Percentiles rank a stretch among this genome's conserved stretches.
phyloP scores from a whole-genome alignment of 2,888 invertebrate species.

The Scaptomyza polygonia region DNA sequence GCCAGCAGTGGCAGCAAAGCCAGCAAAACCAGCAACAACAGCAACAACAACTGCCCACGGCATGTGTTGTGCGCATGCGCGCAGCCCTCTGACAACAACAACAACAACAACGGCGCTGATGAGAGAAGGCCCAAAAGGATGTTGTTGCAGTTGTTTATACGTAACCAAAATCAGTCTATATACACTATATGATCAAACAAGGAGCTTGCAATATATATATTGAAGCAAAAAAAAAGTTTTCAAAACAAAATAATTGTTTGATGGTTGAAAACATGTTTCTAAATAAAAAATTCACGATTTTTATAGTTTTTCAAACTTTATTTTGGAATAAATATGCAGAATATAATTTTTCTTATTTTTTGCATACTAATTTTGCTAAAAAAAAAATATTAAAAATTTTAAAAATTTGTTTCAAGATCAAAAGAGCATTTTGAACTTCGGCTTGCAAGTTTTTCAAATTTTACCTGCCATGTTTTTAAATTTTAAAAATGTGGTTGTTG shows the following conservation, averaged over 20 bases:
- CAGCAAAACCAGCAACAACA: conserved; percentile 37
- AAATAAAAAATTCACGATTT: too few species aligned
- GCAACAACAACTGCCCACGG: conserved; percentile 64
- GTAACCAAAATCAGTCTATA: conserved; percentile 2
- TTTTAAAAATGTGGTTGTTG: conserved; percentile 18
- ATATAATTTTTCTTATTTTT: too few species aligned
- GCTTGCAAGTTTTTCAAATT: background rate
- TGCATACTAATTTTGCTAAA: too few species aligned
- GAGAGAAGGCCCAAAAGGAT: conserved; percentile 36
- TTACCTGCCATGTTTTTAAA: conserved; percentile 5
- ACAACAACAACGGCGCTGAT: conserved; percentile 11
- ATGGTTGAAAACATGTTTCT: too few species aligned
- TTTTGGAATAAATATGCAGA: too few species aligned
- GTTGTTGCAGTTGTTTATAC: conserved; percentile 20
- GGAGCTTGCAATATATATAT: background rate
- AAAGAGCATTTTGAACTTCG: conserved; percentile 20
- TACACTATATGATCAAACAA: conserved; percentile 8
- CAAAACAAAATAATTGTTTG: too few species aligned
- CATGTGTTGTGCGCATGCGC: conserved; percentile 77
- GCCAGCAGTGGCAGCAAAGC: conserved; percentile 79
- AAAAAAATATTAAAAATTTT: too few species aligned
- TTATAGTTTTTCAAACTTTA: too few species aligned
- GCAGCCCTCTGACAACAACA: conserved; percentile 57
- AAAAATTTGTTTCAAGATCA: too few species aligned
- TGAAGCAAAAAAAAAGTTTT: background rate